Conservation (phyloP, 2,797 vertebrate genomes). For the Todus mexicanus region DNA sequence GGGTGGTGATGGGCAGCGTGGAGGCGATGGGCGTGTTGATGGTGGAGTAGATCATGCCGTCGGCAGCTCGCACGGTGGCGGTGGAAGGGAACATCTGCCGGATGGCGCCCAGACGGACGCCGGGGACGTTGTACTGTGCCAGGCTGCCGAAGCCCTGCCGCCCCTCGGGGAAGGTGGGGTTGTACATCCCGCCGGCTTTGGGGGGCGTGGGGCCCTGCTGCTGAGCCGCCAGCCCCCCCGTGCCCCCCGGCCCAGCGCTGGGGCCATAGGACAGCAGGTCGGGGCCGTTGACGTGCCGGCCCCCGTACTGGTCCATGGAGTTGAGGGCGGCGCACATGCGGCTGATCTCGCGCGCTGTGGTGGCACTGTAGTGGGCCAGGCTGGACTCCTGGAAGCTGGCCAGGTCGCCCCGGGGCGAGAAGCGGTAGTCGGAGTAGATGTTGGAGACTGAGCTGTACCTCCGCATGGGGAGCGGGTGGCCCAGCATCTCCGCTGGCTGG, state of each 20-base stretch:
- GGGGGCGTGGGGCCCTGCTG: neutral
- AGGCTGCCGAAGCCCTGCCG: constrained; percentile 86
- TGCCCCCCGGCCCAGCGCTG: neutral
- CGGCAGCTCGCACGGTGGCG: constrained; percentile 86
- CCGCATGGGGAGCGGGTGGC: constrained; percentile 87
- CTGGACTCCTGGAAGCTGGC: constrained; percentile 89
- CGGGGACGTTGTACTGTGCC: constrained; percentile 75
- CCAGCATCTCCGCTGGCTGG: constrained; percentile 84
- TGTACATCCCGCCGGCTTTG: constrained; percentile 86
- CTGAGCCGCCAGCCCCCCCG: neutral
- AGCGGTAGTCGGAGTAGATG: constrained; percentile 90
- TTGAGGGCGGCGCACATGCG: constrained; percentile 98
- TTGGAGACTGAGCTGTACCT: constrained; percentile 96
- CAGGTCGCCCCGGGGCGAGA: constrained; percentile 79
- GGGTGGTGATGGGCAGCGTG: constrained; percentile 98
- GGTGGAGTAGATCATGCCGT: constrained; percentile 99
- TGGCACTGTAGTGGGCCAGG: constrained; percentile 96
- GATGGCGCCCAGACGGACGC: constrained; percentile 83
- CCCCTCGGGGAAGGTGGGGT: constrained; percentile 82
- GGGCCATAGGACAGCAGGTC: constrained; percentile 86
- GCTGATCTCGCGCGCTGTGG: constrained; percentile 96
- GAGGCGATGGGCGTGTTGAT: constrained; percentile 98
- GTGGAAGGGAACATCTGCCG: constrained; percentile 88
- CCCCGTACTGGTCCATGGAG: constrained; percentile 93
- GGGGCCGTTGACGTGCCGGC: constrained; percentile 81